Evolutionary conservation across 2,888 invertebrate species (phyloP).

Genomic region (Hirtodrosophila alboralis): DNA sequence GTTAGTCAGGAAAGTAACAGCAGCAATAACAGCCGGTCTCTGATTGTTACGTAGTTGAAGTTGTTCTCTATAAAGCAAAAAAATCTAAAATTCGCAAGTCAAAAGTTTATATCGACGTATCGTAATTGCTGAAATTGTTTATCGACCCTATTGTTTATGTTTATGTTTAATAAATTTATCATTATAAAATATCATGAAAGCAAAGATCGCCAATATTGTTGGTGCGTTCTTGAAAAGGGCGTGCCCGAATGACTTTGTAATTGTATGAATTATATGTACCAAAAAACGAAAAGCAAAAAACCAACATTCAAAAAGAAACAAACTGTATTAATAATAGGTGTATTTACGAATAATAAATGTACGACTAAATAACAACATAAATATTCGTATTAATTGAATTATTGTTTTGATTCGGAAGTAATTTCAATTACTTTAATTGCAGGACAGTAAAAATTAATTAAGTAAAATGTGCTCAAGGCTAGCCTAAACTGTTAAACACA

Average conservation of each 20-base stretch:
- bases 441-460: too few species aligned
- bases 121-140: slow-evolving; percentile 70
- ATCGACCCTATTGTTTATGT: slow-evolving; percentile 35
- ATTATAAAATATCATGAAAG: slow-evolving; percentile 29
- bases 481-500: too few species aligned
- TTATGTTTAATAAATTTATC: slow-evolving; percentile 42
- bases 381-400: too few species aligned
- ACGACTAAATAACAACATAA: slow-evolving; percentile 41
- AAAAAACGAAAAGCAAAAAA: slow-evolving; percentile 45
- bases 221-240: slow-evolving; percentile 38
- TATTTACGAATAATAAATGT: slow-evolving; percentile 71
- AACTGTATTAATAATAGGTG: slow-evolving; percentile 69
- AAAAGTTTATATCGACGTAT: slow-evolving; percentile 59
- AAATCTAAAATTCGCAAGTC: slow-evolving; percentile 23
- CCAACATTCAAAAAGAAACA: slow-evolving; percentile 52
- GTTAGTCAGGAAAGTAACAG: slow-evolving; percentile 46
- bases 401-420: too few species aligned
- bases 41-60: slow-evolving; percentile 51
- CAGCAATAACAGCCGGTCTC: slow-evolving; percentile 41
- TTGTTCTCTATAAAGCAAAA: slow-evolving; percentile 39
- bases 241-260: slow-evolving; percentile 18
- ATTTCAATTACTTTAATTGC: too few species aligned
- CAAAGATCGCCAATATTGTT: slow-evolving; percentile 38
- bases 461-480: too few species aligned
- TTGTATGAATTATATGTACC: slow-evolving; percentile 44